Evolutionary conservation across 2,113 vertebrate genomes (phyloP), one percentile per base, ranked within the genome.

Genomic region (Penelope pileata): DNA sequence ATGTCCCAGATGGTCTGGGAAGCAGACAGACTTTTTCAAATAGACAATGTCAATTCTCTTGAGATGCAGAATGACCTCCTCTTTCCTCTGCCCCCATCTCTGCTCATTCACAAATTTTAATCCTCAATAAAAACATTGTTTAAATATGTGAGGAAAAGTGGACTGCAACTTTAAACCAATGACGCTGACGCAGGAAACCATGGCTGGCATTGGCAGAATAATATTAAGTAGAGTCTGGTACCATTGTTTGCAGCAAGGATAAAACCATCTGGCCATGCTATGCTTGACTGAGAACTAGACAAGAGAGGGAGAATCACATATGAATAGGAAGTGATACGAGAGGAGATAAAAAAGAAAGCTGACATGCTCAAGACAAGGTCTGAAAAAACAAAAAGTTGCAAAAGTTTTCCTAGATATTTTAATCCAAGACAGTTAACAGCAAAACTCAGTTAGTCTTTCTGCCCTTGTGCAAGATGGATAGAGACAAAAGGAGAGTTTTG

Each of bases 251-350:
- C 60, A 7, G 67, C 69, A 91, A 27, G 60, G 85, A 90, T 96
- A 88, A 95, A 96, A 97, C 91, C 97, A 97, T 95, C 96, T 97
- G 97, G 96, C 69, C 60, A 40, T 80, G 95, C 92, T 95, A 97
- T 97, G 96, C 96, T 96, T 97, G 97, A 95, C 95, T 87, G 67
- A 97, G 94, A 97, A 96, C 90, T 90, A 97, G 96, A 97, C 95
- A 97, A 96, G 93, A 53, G 95, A 96, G 95, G 94, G 96, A 97
- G 92, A 93, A 89, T 93, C 94, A 86, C 81, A 66, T 75, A 72
- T 97, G 95, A 97, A 97, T 96, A 96, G 83, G 83, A 97, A 96
- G 89, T 93, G 38, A 76, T 93, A 92, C 56, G 83, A 95, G 92
- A 93, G 74, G 80, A 88, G 60, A 45, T 54, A 88, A 95, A 94